These are phyloP conservation scores for Thinocorus orbignyianus DNA, from an alignment of 2,113 vertebrate genomes.

Conservation along the genomic window DNA sequence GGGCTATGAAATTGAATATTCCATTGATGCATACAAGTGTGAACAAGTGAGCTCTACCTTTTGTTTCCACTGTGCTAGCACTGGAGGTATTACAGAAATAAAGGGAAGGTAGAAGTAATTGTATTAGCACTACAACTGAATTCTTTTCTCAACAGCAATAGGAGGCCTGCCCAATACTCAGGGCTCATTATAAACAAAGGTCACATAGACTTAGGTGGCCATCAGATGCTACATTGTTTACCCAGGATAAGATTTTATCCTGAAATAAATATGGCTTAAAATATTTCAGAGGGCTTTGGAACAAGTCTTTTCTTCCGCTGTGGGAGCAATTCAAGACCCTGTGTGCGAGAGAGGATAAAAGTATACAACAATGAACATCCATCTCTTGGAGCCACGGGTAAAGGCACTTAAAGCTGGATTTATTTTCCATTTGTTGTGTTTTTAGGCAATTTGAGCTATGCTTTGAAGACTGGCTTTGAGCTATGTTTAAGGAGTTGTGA, in stretches of 20 bases:
- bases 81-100: background rate
- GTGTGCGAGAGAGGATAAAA: background rate
- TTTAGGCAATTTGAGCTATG: background rate
- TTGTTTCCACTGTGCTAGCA: background rate
- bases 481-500: background rate
- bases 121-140: background rate
- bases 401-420: background rate
- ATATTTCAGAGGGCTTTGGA: background rate
- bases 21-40: background rate
- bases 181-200: background rate
- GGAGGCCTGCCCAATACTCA: background rate
- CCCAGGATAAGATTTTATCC: background rate
- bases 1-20: background rate
- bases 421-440: background rate
- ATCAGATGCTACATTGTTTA: background rate
- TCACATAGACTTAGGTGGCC: background rate
- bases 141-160: background rate
- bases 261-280: background rate
- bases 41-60: background rate
- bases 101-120: background rate
- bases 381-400: background rate
- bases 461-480: slow-evolving; percentile 26
- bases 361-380: background rate
- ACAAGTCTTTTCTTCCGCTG: background rate
- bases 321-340: background rate